A percentile compares a stretch with the other conserved stretches of the same genome.
Conservation (phyloP, 2,797 vertebrate species). For the Siniperca obscura region DNA sequence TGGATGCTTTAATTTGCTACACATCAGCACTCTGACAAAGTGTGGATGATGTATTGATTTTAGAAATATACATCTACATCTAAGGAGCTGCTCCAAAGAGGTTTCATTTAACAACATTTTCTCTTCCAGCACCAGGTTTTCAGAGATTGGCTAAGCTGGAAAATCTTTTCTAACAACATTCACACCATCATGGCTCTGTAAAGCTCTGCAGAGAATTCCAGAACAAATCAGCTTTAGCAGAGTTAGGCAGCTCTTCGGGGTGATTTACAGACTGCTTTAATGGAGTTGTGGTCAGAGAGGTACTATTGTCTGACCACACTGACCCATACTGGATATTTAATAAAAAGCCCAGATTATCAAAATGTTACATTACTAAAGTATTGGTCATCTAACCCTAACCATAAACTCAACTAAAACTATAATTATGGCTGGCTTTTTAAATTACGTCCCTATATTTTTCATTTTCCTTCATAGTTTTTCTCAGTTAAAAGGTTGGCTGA, state of each 20-base stretch:
- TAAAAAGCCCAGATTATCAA: conserved; percentile 10
- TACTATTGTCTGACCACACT: not conserved
- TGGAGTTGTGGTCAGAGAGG: conserved; percentile 27
- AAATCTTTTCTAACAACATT: not conserved
- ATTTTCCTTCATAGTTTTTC: not conserved
- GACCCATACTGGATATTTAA: conserved; percentile 9
- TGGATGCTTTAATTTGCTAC: conserved; percentile 15
- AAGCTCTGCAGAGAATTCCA: not conserved
- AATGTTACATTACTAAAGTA: not conserved
- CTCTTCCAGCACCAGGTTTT: not conserved
- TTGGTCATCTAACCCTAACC: not conserved
- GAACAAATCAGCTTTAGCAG: not conserved
- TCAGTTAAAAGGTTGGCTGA: not conserved
- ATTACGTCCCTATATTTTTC: not conserved
- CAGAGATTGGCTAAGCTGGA: not conserved
- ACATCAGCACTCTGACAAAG: conserved; percentile 12
- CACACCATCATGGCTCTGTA: not conserved
- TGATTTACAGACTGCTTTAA: conserved; percentile 32
- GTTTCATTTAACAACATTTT: no score
- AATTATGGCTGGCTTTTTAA: not conserved
- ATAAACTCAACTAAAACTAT: conserved; percentile 1
- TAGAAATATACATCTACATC: not conserved
- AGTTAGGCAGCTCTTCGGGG: conserved; percentile 4
- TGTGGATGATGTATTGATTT: conserved; percentile 10
- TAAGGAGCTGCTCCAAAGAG: not conserved